Base-by-base conservation (phyloP, 92 coral and sea anemone species). In the Porites cylindrica region DNA sequence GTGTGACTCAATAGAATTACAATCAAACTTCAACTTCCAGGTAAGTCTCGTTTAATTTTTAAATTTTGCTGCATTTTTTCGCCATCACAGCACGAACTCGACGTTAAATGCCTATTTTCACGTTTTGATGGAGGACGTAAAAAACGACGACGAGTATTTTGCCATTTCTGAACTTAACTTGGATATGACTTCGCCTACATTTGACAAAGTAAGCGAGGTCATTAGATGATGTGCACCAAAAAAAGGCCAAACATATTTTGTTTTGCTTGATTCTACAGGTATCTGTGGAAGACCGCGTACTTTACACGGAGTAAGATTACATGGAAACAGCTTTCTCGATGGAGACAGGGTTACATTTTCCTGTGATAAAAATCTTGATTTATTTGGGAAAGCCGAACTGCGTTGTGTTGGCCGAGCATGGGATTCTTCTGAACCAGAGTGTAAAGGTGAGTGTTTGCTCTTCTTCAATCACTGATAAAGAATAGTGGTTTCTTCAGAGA, bases 221-320 rank as follows among this genome's bases (percentile, higher is more conserved):
- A 23, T 23, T 54, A 13, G 10, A 54, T 54, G 13, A 32, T 1
- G 11, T 0, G 16, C 60, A 12, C 16, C 61, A 11, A 56, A 56
- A 56, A 10, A 54, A 10, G 7, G 6, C 4, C 47, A 38, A 38
- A 38, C 47, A 0, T 38, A 29, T 1, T 0, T 6, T 63, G 3
- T 29, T 18, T 43, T 64, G 0, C 29, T 76, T 65, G 26, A 8
- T 60, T 29, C 13, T 17, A 19, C 61, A 90, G 93, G 86, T 32
- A 84, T 68, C 51, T 91, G 94, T 85, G 52, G 78, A 43, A 47
- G 65, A 58, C 94, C 94, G 65, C 76, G 86, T 29, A 61, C 59
- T 17, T 92, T 88, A 52, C 2, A 0, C 9, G 58, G 75, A 17
- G 94, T 90, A 54, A 16, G 62, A 58, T 16, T 51, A 19, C 50